Conservation (phyloP, 2,113 vertebrate genomes). For the Synodontis membranacea region DNA sequence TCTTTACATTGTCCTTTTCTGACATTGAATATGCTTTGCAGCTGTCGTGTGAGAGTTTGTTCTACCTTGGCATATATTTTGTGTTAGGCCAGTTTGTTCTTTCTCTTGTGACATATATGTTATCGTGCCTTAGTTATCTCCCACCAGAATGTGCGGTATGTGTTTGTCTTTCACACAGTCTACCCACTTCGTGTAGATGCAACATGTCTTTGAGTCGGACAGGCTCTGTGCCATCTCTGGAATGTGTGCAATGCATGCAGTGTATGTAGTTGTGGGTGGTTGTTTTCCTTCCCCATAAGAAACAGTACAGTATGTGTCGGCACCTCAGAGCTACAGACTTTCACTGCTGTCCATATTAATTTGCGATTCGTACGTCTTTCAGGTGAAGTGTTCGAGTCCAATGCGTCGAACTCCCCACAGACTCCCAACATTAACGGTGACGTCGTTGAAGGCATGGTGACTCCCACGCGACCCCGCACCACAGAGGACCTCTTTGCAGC, state of each 20-base stretch:
- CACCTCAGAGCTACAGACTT: neutral
- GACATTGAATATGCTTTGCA: neutral
- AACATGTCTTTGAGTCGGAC: slow-evolving; percentile 5
- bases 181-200: neutral
- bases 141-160: neutral
- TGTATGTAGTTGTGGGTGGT: slow-evolving; percentile 26
- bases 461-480: slow-evolving; percentile 85
- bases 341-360: neutral
- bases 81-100: neutral
- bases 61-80: too few species aligned
- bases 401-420: slow-evolving; percentile 62
- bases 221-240: slow-evolving; percentile 3
- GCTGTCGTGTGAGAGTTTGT: neutral
- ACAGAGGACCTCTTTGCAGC: slow-evolving; percentile 97
- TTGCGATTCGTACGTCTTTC: neutral
- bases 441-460: slow-evolving; percentile 72
- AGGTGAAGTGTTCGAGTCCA: slow-evolving; percentile 82
- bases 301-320: slow-evolving; percentile 10
- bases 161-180: neutral
- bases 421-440: slow-evolving; percentile 67
- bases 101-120: neutral
- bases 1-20: slow-evolving; percentile 5
- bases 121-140: neutral
- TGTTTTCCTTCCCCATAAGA: slow-evolving; percentile 15
- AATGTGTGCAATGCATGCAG: slow-evolving; percentile 11